Percentiles rank a stretch among this genome's conserved stretches.
phyloP scores from a whole-genome alignment of 1,140 invertebrate species.

The Ptiloglossa arizonensis region DNA sequence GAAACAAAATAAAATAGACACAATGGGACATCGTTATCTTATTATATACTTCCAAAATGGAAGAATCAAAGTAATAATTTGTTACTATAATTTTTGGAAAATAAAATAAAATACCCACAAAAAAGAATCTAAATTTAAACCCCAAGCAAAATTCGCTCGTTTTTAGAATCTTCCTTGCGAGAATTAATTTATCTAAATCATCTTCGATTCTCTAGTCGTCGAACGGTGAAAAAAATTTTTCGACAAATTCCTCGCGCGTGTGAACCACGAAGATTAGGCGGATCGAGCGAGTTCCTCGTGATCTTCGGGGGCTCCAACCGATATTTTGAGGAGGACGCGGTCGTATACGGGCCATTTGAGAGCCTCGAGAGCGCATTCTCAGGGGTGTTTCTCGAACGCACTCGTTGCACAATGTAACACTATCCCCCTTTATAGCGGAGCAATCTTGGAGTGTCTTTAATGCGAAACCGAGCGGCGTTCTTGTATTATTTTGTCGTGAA shows the following conservation, averaged over 20 bases:
- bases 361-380: conserved; percentile 74
- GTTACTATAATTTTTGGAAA: no score
- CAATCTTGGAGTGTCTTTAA: conserved; percentile 75
- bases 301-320: conserved; percentile 66
- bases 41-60: no score
- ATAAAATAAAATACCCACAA: no score
- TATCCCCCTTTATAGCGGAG: conserved; percentile 74
- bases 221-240: neutral
- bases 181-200: no score
- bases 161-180: no score
- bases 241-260: neutral
- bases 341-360: conserved; percentile 81
- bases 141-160: no score
- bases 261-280: conserved; percentile 10
- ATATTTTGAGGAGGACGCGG: conserved; percentile 76
- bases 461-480: conserved; percentile 73
- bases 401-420: conserved; percentile 81
- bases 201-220: no score
- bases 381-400: conserved; percentile 78
- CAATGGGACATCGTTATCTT: no score
- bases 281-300: conserved; percentile 33
- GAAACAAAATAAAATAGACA: no score
- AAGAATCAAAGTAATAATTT: no score
- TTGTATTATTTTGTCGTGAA: conserved; percentile 74
- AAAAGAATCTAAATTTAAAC: no score